Percentiles rank a stretch among this genome's conserved stretches.
Evolutionary conservation across 1,140 invertebrate genomes (phyloP).

Genomic region (Babylonia areolata): DNA sequence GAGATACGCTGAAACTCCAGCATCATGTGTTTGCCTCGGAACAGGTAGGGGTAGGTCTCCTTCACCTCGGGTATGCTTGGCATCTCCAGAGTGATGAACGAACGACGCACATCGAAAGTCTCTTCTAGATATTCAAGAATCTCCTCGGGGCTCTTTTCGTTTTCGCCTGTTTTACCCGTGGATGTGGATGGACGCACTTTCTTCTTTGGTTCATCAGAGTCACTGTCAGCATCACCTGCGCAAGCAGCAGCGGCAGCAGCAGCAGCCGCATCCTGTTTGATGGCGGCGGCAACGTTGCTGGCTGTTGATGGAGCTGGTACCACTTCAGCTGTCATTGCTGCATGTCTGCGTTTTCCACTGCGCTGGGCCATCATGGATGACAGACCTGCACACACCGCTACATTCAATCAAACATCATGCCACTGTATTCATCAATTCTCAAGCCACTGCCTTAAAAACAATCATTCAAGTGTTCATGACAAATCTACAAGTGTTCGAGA

Average conservation of each 20-base stretch:
- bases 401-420: too few species aligned
- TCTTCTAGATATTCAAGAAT: constrained; percentile 67
- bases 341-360: constrained; percentile 59
- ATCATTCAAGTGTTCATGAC: too few species aligned
- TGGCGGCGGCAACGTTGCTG: constrained; percentile 44
- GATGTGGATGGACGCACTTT: constrained; percentile 41
- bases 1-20: constrained; percentile 69
- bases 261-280: constrained; percentile 51
- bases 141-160: constrained; percentile 61
- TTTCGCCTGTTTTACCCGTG: constrained; percentile 39
- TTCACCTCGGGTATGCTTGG: constrained; percentile 65
- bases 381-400: neutral
- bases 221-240: constrained; percentile 18
- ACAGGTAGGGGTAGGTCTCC: constrained; percentile 67
- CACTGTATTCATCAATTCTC: too few species aligned
- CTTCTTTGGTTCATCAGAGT: constrained; percentile 46
- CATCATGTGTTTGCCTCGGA: constrained; percentile 66
- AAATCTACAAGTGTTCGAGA: too few species aligned
- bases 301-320: constrained; percentile 60
- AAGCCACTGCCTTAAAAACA: too few species aligned
- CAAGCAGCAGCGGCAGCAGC: constrained; percentile 42
- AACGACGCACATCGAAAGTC: constrained; percentile 67
- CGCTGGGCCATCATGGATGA: constrained; percentile 31
- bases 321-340: constrained; percentile 67
- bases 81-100: constrained; percentile 69